Evolutionary conservation across 2,888 invertebrate species (phyloP), one percentile per base, ranked within the genome.

Genomic region (Epinotia demarniana): DNA sequence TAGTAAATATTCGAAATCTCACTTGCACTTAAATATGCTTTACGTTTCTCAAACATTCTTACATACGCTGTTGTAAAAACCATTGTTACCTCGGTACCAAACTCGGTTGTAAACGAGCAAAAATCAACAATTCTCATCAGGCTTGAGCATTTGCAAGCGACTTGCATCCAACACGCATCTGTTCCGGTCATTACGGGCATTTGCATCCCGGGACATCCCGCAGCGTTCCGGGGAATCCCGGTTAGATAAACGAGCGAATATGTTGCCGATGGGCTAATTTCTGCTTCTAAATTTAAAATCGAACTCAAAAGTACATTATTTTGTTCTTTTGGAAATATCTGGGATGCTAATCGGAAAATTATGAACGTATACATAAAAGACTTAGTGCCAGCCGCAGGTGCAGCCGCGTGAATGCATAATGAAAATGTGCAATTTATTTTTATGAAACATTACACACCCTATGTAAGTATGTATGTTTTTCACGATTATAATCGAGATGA

Each of bases 171-270:
- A 53, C 53, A 53, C 76, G 77, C 79, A 61, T 76, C 77, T 71
- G 75, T 67, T 67, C 77, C 78, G 78, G 78, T 80, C 79, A 79
- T 77, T 66, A 75, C 74, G 67, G 72, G 74, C 72, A 76, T 78
- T 78, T 71, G 78, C 79, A 78, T 77, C 76, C 67, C 77, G 72
- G 53, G 53, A 53, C n/a, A 53, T n/a, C 53, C 53, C n/a, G 53
- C n/a, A n/a, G 53, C n/a, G 53, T 53, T 53, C 53, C 53, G 53
- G 53, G n/a, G 53, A 53, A 53, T 53, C 53, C n/a, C 53, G 5
- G 53, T 53, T n/a, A 53, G n/a, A 13, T n/a, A 53, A 53, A 53
- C n/a, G n/a, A 53, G 53, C n/a, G 53, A 53, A 53, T 8, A 53
- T n/a, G 8, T 66, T 67, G 33, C 53, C 57, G 61, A 23, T 61